Conservation (phyloP, 2,113 vertebrate species). For the Eurypyga helias region DNA sequence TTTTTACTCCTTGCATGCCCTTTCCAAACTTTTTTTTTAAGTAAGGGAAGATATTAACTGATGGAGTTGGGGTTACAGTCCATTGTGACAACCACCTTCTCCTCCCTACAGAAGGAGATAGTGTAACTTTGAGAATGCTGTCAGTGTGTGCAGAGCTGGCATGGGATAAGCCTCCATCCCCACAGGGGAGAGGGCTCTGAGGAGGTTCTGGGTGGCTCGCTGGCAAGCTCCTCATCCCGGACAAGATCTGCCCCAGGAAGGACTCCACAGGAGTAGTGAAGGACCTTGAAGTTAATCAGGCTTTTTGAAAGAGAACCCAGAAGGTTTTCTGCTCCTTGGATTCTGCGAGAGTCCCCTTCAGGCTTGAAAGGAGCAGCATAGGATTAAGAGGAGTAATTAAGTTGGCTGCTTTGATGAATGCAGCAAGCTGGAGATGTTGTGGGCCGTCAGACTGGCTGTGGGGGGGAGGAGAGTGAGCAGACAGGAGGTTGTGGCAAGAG, state of each 20-base stretch:
- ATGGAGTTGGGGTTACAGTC: neutral
- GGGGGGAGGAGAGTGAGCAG: neutral
- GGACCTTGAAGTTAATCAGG: neutral
- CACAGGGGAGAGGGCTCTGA: neutral
- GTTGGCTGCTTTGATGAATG: neutral
- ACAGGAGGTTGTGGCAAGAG: neutral
- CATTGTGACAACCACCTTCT: neutral
- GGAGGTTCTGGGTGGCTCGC: neutral
- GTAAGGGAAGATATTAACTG: neutral
- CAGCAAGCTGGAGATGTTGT: neutral
- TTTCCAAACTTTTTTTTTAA: neutral
- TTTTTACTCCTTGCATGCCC: neutral
- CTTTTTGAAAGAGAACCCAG: neutral
- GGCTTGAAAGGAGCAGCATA: neutral
- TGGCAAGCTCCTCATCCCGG: fast-evolving
- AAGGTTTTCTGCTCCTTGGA: neutral
- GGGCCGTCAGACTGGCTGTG: constrained; percentile 6
- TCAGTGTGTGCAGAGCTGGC: neutral
- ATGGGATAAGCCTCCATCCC: neutral
- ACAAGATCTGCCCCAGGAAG: neutral
- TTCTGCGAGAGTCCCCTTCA: neutral
- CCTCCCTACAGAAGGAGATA: neutral
- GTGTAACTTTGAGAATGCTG: neutral
- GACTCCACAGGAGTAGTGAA: neutral
- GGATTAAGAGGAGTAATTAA: constrained; percentile 17